These are phyloP conservation scores for Argya squamiceps DNA, from an alignment of 2,797 vertebrate genomes.

Conservation along the genomic window DNA sequence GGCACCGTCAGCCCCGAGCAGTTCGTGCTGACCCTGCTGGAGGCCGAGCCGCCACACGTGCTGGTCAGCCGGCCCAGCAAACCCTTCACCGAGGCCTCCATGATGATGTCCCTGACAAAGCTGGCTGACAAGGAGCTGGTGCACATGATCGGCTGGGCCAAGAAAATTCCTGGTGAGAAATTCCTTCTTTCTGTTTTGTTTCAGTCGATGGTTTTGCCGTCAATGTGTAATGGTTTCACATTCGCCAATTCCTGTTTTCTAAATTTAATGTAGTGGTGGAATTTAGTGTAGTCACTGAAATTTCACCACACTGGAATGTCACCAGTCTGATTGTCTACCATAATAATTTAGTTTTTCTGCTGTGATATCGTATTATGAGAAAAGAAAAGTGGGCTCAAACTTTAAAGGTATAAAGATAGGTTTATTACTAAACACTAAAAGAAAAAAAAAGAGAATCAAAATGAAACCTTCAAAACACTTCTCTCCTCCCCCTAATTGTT, in stretches of 20 bases:
- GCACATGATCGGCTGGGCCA: conserved; percentile 97
- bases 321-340: background rate
- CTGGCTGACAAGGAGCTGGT: conserved; percentile 95
- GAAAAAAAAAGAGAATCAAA: background rate
- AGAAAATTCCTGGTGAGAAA: conserved; percentile 93
- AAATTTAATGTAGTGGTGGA: background rate
- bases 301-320: too few relatives aligned
- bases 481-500: background rate
- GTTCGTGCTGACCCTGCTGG: conserved; percentile 88
- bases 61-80: conserved; percentile 87
- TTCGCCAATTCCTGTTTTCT: background rate
- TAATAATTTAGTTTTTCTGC: background rate
- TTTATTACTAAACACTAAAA: background rate
- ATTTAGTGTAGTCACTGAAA: too few relatives aligned
- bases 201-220: background rate
- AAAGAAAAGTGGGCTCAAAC: background rate
- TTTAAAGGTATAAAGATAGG: background rate
- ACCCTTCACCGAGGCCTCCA: conserved; percentile 92
- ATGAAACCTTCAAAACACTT: background rate
- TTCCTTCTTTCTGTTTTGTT: background rate
- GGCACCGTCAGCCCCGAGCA: conserved; percentile 83
- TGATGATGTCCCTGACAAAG: conserved; percentile 98
- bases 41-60: conserved; percentile 92
- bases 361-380: background rate
- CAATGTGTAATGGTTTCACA: background rate